Evolutionary conservation across 2,797 vertebrate genomes (phyloP).

Genomic region (Muscicapa striata): DNA sequence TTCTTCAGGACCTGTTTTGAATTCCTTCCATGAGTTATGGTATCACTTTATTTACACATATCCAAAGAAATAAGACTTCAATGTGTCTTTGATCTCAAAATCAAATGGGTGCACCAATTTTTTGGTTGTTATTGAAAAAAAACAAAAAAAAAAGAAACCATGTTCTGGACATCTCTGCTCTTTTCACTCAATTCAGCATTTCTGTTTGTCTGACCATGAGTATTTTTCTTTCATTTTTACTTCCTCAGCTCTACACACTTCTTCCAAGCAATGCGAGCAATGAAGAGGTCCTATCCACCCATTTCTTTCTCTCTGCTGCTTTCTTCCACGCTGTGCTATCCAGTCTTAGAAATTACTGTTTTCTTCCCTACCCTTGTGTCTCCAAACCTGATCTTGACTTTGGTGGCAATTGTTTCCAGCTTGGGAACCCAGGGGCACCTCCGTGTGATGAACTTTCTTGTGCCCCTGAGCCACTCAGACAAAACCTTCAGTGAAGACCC

Average conservation of each 20-base stretch:
- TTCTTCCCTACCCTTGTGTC: not conserved
- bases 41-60: not conserved
- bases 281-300: not conserved
- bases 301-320: not conserved
- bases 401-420: fast-evolving
- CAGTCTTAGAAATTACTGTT: not conserved
- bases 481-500: not conserved
- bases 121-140: not conserved
- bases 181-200: not conserved
- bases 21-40: not conserved
- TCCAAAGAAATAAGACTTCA: not conserved
- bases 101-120: not conserved
- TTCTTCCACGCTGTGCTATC: not conserved
- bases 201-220: not conserved
- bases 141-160: no score
- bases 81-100: not conserved
- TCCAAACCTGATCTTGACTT: not conserved
- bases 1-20: not conserved
- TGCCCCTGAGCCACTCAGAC: not conserved
- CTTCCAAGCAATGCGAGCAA: not conserved
- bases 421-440: fast-evolving
- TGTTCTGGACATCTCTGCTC: not conserved
- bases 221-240: not conserved
- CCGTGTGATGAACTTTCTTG: fast-evolving
- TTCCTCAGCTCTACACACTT: not conserved